phyloP scores from a whole-genome alignment of 2,113 vertebrate genomes.

The Ochotona princeps region DNA sequence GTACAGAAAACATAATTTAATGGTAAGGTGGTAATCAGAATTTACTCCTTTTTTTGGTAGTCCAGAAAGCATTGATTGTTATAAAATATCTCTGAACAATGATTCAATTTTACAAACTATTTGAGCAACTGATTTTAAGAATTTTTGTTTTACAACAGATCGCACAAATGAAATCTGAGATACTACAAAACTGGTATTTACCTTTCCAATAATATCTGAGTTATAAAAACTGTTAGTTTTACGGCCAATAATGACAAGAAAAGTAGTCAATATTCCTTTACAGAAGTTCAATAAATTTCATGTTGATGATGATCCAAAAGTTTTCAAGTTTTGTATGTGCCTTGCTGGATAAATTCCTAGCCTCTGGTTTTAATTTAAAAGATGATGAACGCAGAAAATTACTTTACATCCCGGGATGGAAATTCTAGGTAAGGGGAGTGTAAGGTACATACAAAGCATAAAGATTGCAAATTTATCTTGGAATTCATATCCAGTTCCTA shows the following conservation, averaged over 20 bases:
- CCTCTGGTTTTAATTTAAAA: conserved; percentile 58
- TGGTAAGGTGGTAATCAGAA: conserved; percentile 5
- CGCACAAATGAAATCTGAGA: conserved; percentile 44
- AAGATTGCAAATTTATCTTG: conserved; percentile 20
- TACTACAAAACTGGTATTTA: not conserved
- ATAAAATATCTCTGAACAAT: not conserved
- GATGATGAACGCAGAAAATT: not conserved
- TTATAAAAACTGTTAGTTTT: not conserved
- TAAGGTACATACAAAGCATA: not conserved
- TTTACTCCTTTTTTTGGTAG: not conserved
- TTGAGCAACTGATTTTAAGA: not conserved
- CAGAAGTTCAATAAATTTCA: conserved; percentile 18
- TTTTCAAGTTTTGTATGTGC: not conserved
- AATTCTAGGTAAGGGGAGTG: conserved; percentile 13
- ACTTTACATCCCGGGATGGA: conserved; percentile 29
- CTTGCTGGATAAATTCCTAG: not conserved
- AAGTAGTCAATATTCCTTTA: conserved; percentile 13
- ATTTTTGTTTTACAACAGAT: conserved; percentile 22
- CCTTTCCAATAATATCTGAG: conserved; percentile 1
- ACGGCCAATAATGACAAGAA: not conserved
- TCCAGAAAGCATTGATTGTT: not conserved
- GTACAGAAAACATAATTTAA: conserved; percentile 27
- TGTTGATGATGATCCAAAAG: not conserved
- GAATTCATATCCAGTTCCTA: conserved; percentile 34
- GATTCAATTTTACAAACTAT: not conserved